These are phyloP conservation scores for Muricea muricata DNA, from an alignment of 92 coral and sea anemone genomes.

Conservation along the genomic window DNA sequence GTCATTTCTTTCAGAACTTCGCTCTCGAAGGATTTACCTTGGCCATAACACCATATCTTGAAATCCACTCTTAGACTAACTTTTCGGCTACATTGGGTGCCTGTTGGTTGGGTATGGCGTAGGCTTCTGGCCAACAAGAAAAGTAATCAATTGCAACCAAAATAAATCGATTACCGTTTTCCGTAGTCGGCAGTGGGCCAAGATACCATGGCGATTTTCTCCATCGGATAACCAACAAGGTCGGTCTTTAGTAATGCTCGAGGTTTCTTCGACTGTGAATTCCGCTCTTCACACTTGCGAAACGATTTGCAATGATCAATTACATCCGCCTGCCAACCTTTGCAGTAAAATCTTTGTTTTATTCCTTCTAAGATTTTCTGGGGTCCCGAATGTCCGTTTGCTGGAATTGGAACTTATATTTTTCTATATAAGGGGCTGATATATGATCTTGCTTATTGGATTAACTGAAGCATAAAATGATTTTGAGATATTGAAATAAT, in stretches of 20 bases:
- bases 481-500: no score
- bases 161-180: constrained; percentile 31
- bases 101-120: constrained; percentile 49
- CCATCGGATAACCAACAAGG: constrained; percentile 52
- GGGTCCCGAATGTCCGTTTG: no score
- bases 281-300: constrained; percentile 45
- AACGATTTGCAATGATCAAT: constrained; percentile 8
- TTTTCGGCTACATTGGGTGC: constrained; percentile 14
- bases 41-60: constrained; percentile 29
- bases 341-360: no score
- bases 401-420: no score
- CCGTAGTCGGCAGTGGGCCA: constrained; percentile 48
- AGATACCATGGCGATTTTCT: constrained; percentile 13
- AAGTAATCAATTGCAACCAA: constrained; percentile 50
- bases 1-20: background rate
- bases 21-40: constrained; percentile 26
- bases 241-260: constrained; percentile 32
- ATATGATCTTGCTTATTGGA: no score
- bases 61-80: constrained; percentile 21
- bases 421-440: no score
- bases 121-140: constrained; percentile 56
- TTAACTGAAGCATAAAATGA: no score
- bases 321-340: background rate
- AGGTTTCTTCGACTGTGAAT: constrained; percentile 9
- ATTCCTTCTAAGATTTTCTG: no score